Conservation (phyloP, 1,140 invertebrate species). For the Phymorhynchus buccinoides region DNA sequence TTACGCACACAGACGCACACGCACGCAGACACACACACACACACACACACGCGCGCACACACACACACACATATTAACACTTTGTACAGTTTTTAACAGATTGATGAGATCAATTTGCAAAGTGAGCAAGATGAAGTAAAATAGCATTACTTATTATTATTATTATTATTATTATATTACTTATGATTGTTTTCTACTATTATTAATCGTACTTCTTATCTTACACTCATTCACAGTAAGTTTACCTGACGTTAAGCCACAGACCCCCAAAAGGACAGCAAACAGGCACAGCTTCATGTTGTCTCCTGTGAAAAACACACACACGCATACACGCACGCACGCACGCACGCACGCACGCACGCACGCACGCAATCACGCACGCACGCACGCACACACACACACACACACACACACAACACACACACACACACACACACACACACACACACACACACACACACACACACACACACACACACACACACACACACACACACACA, state of each 20-base stretch:
- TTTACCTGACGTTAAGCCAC: background rate
- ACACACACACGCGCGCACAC: too few relatives aligned
- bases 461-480: background rate
- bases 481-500: background rate
- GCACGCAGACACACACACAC: too few relatives aligned
- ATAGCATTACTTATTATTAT: too few relatives aligned
- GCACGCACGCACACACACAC: constrained; percentile 8
- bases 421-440: background rate
- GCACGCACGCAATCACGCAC: constrained; percentile 4
- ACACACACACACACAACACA: background rate
- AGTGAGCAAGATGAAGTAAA: too few relatives aligned
- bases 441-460: background rate
- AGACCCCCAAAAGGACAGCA: background rate
- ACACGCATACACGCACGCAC: background rate
- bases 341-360: constrained; percentile 1
- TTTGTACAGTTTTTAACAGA: too few relatives aligned
- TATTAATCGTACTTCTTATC: too few relatives aligned
- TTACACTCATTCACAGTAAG: too few relatives aligned
- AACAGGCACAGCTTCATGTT: background rate
- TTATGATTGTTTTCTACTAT: too few relatives aligned
- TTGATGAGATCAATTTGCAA: too few relatives aligned
- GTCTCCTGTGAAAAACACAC: background rate
- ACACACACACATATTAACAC: too few relatives aligned
- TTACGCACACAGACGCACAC: too few relatives aligned
- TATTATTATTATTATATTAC: too few relatives aligned